Evolutionary conservation across 2,113 vertebrate species (phyloP).

Genomic region (Pardalotus punctatus): DNA sequence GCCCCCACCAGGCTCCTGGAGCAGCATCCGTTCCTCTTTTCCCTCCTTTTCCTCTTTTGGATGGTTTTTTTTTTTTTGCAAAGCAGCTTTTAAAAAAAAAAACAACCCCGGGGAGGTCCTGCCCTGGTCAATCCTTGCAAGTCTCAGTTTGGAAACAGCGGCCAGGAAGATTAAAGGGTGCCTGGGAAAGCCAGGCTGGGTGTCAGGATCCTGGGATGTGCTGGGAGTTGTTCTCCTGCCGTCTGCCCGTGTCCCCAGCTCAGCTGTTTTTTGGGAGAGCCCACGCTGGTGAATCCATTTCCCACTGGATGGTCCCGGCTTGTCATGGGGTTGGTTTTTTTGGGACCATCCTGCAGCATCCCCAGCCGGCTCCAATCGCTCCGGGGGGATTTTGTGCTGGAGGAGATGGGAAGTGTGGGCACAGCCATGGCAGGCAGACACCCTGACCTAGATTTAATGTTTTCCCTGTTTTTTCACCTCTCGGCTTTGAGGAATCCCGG

Average conservation of each 20-base stretch:
- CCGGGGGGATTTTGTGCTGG: rapidly evolving
- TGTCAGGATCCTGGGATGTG: not conserved
- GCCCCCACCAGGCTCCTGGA: not conserved
- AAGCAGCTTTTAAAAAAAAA: not conserved
- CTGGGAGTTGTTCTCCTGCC: not conserved
- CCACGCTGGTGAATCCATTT: rapidly evolving
- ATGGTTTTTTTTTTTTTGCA: not conserved
- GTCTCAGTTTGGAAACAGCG: conserved; percentile 41
- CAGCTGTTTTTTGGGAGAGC: rapidly evolving
- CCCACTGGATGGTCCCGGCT: not conserved
- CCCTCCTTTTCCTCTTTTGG: not conserved
- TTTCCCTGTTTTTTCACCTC: not conserved
- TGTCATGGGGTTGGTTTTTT: not conserved
- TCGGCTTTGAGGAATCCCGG: not conserved
- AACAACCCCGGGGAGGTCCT: not conserved
- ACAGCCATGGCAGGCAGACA: not conserved
- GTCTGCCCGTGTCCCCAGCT: not conserved
- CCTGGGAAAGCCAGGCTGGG: not conserved
- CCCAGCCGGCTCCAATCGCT: rapidly evolving
- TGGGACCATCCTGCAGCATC: not conserved
- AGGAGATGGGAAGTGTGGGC: not conserved
- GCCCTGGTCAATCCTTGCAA: not conserved
- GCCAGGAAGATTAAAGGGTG: conserved; percentile 56
- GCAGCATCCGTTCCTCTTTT: not conserved
- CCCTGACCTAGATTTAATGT: not conserved